Conservation (phyloP, 2,888 invertebrate genomes). For the Mellilla xanthometata region DNA sequence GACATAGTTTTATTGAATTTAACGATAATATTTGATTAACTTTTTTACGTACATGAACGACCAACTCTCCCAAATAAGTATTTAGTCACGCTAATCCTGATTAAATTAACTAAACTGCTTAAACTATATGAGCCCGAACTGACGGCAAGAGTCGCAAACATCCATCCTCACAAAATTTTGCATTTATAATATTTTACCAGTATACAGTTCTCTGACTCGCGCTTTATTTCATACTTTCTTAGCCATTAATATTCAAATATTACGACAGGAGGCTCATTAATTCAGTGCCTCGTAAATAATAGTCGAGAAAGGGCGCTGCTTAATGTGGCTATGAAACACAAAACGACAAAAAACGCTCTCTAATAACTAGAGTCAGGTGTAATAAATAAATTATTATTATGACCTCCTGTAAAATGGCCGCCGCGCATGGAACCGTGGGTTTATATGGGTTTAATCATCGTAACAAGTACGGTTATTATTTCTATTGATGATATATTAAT, state of each 20-base stretch:
- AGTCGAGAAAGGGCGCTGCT: conserved; percentile 41
- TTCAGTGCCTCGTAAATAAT: conserved; percentile 33
- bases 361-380: conserved; percentile 46
- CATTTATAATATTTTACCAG: too few relatives aligned
- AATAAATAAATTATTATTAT: conserved; percentile 52
- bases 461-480: conserved; percentile 27
- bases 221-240: neutral
- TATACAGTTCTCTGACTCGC: too few relatives aligned
- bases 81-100: too few relatives aligned
- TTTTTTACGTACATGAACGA: too few relatives aligned
- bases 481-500: conserved; percentile 16
- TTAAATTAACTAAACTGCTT: too few relatives aligned
- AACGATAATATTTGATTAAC: too few relatives aligned
- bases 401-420: conserved; percentile 40
- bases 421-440: conserved; percentile 39
- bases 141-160: too few relatives aligned
- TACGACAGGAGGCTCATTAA: conserved; percentile 27
- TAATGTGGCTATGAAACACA: conserved; percentile 41
- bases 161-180: too few relatives aligned
- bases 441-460: conserved; percentile 34
- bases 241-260: conserved; percentile 28
- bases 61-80: too few relatives aligned
- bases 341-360: conserved; percentile 44
- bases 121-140: too few relatives aligned
- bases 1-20: too few relatives aligned